Evolutionary conservation across 2,113 vertebrate genomes (phyloP).

Genomic region (Crotophaga sulcirostris): DNA sequence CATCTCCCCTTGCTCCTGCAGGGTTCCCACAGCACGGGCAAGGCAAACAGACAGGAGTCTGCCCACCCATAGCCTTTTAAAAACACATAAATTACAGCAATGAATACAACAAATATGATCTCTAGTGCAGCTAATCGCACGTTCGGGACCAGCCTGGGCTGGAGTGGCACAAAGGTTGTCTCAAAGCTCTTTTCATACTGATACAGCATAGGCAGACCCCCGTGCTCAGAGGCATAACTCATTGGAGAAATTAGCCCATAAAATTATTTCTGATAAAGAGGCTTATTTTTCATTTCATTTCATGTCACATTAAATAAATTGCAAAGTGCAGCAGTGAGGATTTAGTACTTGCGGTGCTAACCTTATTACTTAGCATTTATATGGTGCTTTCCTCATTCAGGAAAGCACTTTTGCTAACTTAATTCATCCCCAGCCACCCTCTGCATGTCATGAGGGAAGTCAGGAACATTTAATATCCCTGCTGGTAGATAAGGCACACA

Average conservation of each 20-base stretch:
- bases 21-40: background rate
- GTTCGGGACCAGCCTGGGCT: background rate
- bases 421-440: background rate
- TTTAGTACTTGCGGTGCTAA: background rate
- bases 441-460: background rate
- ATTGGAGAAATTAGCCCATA: background rate
- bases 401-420: background rate
- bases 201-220: background rate
- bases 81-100: background rate
- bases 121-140: background rate
- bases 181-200: background rate
- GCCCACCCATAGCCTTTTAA: background rate
- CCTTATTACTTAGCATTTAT: background rate
- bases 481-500: background rate
- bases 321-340: background rate
- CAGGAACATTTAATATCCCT: background rate
- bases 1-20: background rate
- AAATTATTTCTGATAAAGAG: slow-evolving; percentile 1
- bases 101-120: background rate
- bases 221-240: background rate
- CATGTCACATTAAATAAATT: slow-evolving; percentile 13
- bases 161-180: background rate
- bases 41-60: background rate
- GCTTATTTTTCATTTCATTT: slow-evolving; percentile 4
- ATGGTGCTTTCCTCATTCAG: background rate